Conservation (phyloP, 2,113 vertebrate species). For the Benitochromis conjunctus region DNA sequence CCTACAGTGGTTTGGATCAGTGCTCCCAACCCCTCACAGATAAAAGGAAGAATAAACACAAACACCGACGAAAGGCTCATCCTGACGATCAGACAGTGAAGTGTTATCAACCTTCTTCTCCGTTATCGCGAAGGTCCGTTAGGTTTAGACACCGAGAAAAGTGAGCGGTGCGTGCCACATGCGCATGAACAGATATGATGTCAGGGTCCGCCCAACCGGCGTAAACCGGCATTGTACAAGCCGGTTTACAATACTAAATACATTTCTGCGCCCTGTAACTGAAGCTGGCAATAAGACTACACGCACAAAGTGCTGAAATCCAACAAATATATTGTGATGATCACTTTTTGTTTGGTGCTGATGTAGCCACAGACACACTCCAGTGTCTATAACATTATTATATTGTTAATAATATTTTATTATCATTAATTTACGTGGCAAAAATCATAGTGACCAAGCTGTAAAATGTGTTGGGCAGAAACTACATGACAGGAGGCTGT, state of each 20-base stretch:
- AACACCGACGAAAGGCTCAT: neutral
- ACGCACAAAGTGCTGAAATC: neutral
- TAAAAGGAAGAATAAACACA: fast-evolving
- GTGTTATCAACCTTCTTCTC: neutral
- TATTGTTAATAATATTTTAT: neutral
- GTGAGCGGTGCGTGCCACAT: fast-evolving
- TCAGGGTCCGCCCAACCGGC: neutral
- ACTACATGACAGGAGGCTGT: neutral
- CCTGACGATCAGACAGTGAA: fast-evolving
- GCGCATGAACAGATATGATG: neutral
- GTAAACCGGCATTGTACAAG: fast-evolving
- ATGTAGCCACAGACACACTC: neutral
- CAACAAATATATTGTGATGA: neutral
- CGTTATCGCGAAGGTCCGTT: neutral
- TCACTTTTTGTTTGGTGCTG: neutral
- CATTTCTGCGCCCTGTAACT: fast-evolving
- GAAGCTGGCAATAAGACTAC: neutral
- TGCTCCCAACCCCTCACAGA: neutral
- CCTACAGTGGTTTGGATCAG: neutral
- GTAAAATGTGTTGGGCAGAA: neutral
- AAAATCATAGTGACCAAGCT: neutral
- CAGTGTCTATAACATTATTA: neutral
- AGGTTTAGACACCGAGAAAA: neutral
- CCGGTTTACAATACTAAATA: no score
- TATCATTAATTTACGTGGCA: neutral